Evolutionary conservation across 2,888 invertebrate species (phyloP).

Genomic region (Drosophila mulleri): DNA sequence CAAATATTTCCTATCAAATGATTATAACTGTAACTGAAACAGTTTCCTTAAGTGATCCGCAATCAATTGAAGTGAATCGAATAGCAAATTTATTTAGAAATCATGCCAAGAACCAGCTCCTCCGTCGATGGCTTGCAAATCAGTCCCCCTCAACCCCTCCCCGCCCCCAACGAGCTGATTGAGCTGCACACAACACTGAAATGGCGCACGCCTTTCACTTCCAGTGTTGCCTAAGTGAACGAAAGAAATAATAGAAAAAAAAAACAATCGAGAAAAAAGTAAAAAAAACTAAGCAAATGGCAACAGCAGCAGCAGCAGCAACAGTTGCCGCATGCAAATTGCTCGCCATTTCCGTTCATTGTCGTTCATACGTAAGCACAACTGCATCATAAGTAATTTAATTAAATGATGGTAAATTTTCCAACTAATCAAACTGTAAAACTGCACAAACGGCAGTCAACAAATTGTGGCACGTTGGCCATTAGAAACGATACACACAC

Average conservation of each 20-base stretch:
- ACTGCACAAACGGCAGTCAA: constrained; percentile 29
- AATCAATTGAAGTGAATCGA: constrained; percentile 13
- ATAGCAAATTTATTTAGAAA: constrained; percentile 34
- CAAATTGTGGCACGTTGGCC: constrained; percentile 54
- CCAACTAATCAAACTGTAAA: constrained; percentile 72
- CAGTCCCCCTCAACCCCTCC: background rate
- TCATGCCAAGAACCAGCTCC: constrained; percentile 44
- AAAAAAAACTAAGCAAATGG: constrained; percentile 10
- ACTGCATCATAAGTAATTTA: constrained; percentile 72
- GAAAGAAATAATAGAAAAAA: constrained; percentile 21
- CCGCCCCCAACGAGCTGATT: constrained; percentile 4
- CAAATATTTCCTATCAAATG: background rate
- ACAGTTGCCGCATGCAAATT: constrained; percentile 68
- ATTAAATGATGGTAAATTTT: constrained; percentile 77
- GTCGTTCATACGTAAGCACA: constrained; percentile 66
- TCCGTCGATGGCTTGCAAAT: background rate
- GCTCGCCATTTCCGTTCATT: constrained; percentile 75
- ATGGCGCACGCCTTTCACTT: constrained; percentile 59
- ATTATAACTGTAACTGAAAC: constrained; percentile 22
- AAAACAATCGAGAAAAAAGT: constrained; percentile 1
- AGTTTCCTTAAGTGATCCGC: constrained; percentile 14
- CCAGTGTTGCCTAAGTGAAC: constrained; percentile 41
- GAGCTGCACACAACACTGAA: constrained; percentile 13
- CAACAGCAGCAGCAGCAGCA: constrained; percentile 12
- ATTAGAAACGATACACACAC: constrained; percentile 54